These are phyloP conservation scores for Brachionus sp. DNA, from an alignment of 1,140 invertebrate species.

Conservation along the genomic window DNA sequence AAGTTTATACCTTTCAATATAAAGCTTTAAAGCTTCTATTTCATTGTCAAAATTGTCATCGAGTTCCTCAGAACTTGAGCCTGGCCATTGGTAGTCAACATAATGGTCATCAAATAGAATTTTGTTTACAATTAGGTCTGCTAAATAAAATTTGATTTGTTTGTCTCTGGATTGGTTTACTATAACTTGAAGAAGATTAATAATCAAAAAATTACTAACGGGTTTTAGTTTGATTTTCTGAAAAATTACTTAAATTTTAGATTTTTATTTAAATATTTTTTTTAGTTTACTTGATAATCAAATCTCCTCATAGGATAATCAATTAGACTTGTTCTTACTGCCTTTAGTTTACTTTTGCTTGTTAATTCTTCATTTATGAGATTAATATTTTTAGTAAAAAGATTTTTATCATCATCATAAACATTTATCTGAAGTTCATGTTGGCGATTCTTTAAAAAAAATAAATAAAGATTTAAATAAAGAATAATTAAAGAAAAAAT, in stretches of 20 bases:
- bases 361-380: slow-evolving; percentile 4
- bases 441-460: not conserved
- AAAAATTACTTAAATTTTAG: not conserved
- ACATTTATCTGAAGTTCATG: not conserved
- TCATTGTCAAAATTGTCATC: slow-evolving; percentile 43
- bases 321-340: slow-evolving; percentile 7
- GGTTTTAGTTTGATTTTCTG: not conserved
- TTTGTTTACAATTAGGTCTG: slow-evolving; percentile 5
- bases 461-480: not conserved
- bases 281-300: not conserved
- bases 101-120: not conserved
- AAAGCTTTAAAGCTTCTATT: slow-evolving; percentile 12
- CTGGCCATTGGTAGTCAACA: slow-evolving; percentile 35
- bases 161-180: not conserved
- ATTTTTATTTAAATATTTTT: not conserved
- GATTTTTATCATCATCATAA: slow-evolving; percentile 15
- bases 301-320: not conserved
- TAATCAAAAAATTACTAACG: not conserved
- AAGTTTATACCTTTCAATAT: slow-evolving; percentile 15
- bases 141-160: slow-evolving; percentile 4
- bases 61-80: not conserved
- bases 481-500: not conserved
- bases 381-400: slow-evolving; percentile 15
- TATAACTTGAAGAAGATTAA: slow-evolving; percentile 21
- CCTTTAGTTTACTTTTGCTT: slow-evolving; percentile 25